A percentile compares a stretch with the other conserved stretches of the same genome.
These are phyloP conservation scores for Typhlomys cinereus DNA, from an alignment of 2,113 vertebrate species.

Conservation along the genomic window DNA sequence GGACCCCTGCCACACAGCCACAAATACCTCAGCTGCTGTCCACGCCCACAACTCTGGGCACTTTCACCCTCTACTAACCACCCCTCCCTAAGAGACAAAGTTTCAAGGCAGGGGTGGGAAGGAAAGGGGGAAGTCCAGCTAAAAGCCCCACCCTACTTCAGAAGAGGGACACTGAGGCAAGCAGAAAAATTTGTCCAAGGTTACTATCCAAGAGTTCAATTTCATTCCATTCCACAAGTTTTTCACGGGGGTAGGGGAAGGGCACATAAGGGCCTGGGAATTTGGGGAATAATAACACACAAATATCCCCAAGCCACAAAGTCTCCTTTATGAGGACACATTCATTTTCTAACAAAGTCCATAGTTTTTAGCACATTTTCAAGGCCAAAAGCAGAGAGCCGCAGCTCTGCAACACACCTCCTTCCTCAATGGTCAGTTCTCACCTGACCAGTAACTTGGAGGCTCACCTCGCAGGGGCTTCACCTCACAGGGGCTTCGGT, in stretches of 20 bases:
- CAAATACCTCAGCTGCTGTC: constrained; percentile 56
- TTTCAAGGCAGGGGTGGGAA: background rate
- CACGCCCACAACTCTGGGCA: constrained; percentile 33
- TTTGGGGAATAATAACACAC: background rate
- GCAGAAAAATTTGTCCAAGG: background rate
- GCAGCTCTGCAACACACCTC: background rate
- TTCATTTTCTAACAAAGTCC: constrained; percentile 19
- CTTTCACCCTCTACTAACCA: background rate
- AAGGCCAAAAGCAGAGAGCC: background rate
- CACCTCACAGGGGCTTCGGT: background rate
- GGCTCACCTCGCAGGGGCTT: no score
- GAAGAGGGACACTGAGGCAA: constrained; percentile 6
- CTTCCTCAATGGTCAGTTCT: background rate
- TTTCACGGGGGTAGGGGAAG: background rate
- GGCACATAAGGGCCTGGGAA: background rate
- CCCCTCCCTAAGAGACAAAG: accelerated
- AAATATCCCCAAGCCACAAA: constrained; percentile 20
- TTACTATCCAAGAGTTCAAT: background rate
- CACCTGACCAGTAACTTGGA: background rate
- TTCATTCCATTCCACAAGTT: background rate
- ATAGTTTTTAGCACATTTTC: background rate
- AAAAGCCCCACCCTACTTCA: background rate
- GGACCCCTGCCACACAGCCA: constrained; percentile 70
- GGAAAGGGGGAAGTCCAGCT: constrained; percentile 52
- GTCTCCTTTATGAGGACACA: constrained; percentile 16